Evolutionary conservation across 2,113 vertebrate species (phyloP).

Genomic region (Dipodomys spectabilis): DNA sequence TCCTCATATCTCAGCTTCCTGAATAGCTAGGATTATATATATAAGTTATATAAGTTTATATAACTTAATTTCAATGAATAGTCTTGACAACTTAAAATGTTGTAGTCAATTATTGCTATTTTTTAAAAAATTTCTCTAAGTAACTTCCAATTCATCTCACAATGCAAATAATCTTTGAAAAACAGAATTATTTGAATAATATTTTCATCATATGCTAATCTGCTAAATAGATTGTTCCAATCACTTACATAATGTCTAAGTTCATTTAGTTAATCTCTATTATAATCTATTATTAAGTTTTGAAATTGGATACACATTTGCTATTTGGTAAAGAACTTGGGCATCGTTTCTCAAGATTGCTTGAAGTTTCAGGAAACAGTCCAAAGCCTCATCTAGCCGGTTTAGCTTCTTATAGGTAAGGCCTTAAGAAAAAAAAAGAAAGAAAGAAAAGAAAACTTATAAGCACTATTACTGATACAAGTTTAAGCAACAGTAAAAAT

Average conservation of each 20-base stretch:
- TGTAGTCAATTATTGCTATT: background rate
- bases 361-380: slow-evolving; percentile 97
- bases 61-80: slow-evolving; percentile 3
- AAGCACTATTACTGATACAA: background rate
- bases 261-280: slow-evolving; percentile 20
- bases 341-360: slow-evolving; percentile 94
- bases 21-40: too few relatives aligned
- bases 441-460: slow-evolving; percentile 43
- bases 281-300: background rate
- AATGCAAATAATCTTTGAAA: slow-evolving; percentile 45
- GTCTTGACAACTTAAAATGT: slow-evolving; percentile 9
- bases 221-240: background rate
- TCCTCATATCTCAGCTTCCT: too few relatives aligned
- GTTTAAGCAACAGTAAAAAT: background rate
- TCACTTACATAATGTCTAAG: background rate
- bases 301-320: slow-evolving; percentile 92
- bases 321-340: slow-evolving; percentile 96
- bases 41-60: too few relatives aligned
- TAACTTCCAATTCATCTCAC: background rate
- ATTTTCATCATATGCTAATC: slow-evolving; percentile 25
- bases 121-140: slow-evolving; percentile 17
- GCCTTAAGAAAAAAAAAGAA: slow-evolving; percentile 84
- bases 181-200: slow-evolving; percentile 17
- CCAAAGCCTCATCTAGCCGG: slow-evolving; percentile 93
- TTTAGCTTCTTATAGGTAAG: slow-evolving; percentile 94